Conservation (phyloP, 2,888 invertebrate species). For the Schizotus pectinicornis region DNA sequence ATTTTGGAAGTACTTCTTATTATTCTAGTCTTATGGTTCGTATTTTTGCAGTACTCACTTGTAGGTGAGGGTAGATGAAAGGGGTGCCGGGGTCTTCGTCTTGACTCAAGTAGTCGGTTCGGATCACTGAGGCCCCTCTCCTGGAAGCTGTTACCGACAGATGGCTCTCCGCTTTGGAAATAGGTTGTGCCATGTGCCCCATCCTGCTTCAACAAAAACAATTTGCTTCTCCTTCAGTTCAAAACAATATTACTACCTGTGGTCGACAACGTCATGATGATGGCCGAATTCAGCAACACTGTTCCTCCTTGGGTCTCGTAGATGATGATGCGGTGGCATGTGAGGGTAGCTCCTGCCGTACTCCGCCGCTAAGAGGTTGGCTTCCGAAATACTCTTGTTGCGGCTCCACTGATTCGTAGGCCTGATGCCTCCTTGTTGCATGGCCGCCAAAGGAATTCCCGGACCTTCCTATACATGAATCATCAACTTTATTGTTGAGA, state of each 20-base stretch:
- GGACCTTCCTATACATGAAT: constrained; percentile 44
- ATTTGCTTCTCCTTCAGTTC: too few relatives aligned
- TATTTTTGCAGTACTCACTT: constrained; percentile 55
- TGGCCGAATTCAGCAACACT: constrained; percentile 67
- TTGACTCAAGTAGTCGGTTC: constrained; percentile 64
- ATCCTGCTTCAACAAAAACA: neutral
- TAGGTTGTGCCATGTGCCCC: constrained; percentile 60
- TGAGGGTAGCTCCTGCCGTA: constrained; percentile 54
- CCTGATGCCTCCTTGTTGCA: constrained; percentile 73
- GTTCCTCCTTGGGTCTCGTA: constrained; percentile 61
- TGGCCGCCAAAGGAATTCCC: constrained; percentile 68
- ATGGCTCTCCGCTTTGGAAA: constrained; percentile 71
- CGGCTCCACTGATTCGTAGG: constrained; percentile 53
- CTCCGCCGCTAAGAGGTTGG: constrained; percentile 76
- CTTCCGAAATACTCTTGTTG: constrained; percentile 82
- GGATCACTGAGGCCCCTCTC: constrained; percentile 61
- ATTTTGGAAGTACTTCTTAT: too few relatives aligned
- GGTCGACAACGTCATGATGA: constrained; percentile 60
- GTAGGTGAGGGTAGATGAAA: constrained; percentile 68
- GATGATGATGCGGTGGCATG: constrained; percentile 46
- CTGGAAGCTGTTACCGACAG: constrained; percentile 60
- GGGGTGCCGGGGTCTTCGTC: constrained; percentile 63
- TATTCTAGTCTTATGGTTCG: too few relatives aligned
- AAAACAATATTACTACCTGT: constrained; percentile 55
- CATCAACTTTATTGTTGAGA: constrained; percentile 1